Evolutionary conservation across 2,113 vertebrate species (phyloP).

Genomic region (Brachypodius melanocephalos): DNA sequence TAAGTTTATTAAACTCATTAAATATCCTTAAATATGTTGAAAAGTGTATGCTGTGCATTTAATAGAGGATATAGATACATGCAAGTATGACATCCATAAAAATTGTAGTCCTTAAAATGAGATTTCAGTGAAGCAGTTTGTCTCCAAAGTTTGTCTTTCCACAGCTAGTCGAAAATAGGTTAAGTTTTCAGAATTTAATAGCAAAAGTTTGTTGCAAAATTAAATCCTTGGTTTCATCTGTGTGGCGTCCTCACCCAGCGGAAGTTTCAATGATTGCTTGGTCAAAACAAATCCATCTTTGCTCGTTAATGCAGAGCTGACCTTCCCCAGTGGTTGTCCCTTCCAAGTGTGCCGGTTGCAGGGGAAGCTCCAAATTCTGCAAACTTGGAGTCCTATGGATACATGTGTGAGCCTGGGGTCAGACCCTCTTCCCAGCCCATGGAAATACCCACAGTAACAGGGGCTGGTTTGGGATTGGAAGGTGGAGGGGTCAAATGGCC

Average conservation of each 20-base stretch:
- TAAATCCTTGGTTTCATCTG: neutral
- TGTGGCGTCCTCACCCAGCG: neutral
- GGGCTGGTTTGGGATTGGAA: too few relatives aligned
- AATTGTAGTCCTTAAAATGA: slow-evolving; percentile 34
- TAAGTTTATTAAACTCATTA: slow-evolving; percentile 69
- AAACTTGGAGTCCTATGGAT: rapidly evolving
- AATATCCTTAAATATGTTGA: slow-evolving; percentile 55
- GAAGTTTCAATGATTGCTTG: neutral
- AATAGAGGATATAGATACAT: slow-evolving; percentile 39
- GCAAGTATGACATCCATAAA: slow-evolving; percentile 17
- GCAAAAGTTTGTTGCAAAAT: neutral
- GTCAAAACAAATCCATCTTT: neutral
- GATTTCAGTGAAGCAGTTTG: neutral
- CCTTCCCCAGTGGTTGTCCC: neutral
- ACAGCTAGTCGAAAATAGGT: neutral
- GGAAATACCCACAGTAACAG: rapidly evolving
- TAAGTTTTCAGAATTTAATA: neutral
- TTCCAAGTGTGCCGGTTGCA: neutral
- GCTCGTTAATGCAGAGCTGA: neutral
- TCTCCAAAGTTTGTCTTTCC: neutral
- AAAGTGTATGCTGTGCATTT: slow-evolving; percentile 26
- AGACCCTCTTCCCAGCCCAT: neutral
- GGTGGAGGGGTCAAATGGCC: rapidly evolving
- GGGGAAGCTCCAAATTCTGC: neutral
- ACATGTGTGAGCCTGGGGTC: rapidly evolving